These are phyloP conservation scores for Seriola quinqueradiata DNA, from an alignment of 2,113 vertebrate species.

Conservation along the genomic window DNA sequence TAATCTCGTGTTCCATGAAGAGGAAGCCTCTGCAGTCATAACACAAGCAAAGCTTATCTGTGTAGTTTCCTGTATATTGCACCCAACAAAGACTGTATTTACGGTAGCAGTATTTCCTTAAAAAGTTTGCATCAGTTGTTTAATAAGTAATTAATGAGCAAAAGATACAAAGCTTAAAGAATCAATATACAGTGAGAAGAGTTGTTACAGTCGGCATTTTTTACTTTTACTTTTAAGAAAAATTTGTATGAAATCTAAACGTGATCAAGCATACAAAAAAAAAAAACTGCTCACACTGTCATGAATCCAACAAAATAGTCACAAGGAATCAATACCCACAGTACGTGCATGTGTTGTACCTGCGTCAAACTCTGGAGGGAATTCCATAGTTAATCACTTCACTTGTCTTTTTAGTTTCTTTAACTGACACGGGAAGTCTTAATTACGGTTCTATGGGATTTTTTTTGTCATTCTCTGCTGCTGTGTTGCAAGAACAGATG, in stretches of 20 bases:
- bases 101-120: background rate
- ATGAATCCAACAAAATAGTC: background rate
- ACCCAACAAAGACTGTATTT: background rate
- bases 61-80: background rate
- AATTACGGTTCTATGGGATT: background rate
- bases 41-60: constrained; percentile 12
- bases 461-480: background rate
- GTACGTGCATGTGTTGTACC: background rate
- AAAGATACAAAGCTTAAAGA: too few species aligned
- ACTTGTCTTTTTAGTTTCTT: background rate
- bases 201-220: too few species aligned
- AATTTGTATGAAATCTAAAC: too few species aligned
- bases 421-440: background rate
- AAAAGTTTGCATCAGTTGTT: background rate
- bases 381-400: background rate
- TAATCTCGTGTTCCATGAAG: constrained; percentile 4
- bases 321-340: background rate
- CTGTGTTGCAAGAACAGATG: background rate
- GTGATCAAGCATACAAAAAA: background rate
- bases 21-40: constrained; percentile 7
- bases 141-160: too few species aligned
- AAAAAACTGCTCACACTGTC: background rate
- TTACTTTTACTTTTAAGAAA: too few species aligned
- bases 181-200: too few species aligned
- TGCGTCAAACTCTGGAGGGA: background rate